These are phyloP conservation scores for Proterorhinus semilunaris DNA, from an alignment of 2,113 vertebrate species.

Conservation along the genomic window DNA sequence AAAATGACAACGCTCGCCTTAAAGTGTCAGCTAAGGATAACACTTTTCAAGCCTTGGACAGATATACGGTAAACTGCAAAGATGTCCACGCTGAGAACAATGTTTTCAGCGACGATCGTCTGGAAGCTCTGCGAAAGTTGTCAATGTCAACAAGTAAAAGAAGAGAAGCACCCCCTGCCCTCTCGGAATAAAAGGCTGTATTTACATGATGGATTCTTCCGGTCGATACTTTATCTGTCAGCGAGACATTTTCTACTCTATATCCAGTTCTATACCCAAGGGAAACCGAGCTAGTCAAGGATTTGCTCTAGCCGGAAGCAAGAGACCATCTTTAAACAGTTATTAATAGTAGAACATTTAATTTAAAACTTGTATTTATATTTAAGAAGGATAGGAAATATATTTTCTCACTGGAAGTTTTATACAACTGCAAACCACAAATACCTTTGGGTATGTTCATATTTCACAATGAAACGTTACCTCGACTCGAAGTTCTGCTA, in stretches of 20 bases:
- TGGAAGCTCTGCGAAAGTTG: constrained; percentile 26
- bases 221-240: constrained; percentile 52
- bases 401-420: constrained; percentile 7
- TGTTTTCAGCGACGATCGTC: constrained; percentile 31
- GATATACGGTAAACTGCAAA: constrained; percentile 17
- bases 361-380: too few species aligned
- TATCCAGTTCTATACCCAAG: constrained; percentile 8
- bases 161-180: constrained; percentile 11
- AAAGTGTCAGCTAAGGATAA: not conserved
- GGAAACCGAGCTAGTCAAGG: constrained; percentile 21
- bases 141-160: constrained; percentile 43
- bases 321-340: too few species aligned
- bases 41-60: not conserved
- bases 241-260: constrained; percentile 36
- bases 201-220: constrained; percentile 55
- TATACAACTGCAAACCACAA: constrained; percentile 1
- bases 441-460: constrained; percentile 20
- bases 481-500: constrained; percentile 26
- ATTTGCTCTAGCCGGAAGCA: not conserved
- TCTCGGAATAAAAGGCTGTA: constrained; percentile 17
- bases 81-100: constrained; percentile 26
- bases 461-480: constrained; percentile 10
- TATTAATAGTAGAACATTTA: too few species aligned
- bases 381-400: not conserved
- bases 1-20: too few species aligned